phyloP scores from a whole-genome alignment of 2,888 invertebrate genomes.

The Stenurella melanura region DNA sequence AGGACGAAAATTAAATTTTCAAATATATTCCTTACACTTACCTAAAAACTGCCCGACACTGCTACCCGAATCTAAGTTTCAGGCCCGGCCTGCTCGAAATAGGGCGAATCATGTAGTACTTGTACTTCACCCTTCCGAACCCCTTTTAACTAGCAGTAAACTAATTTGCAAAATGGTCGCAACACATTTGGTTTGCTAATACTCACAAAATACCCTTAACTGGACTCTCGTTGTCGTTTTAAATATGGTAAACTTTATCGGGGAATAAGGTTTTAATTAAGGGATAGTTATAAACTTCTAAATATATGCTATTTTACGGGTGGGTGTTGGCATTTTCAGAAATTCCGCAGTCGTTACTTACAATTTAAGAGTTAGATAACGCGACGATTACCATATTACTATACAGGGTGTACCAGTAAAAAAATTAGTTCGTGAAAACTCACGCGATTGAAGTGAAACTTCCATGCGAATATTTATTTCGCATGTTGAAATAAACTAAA shows the following conservation, averaged over 20 bases:
- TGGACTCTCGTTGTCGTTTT: slow-evolving; percentile 51
- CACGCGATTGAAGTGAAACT: too few relatives aligned
- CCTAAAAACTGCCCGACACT: neutral
- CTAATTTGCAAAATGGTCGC: slow-evolving; percentile 58
- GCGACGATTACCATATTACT: too few relatives aligned
- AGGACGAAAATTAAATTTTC: neutral
- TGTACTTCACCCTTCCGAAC: slow-evolving; percentile 43
- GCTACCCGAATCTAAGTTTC: slow-evolving; percentile 17
- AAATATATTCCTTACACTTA: neutral
- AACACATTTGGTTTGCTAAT: slow-evolving; percentile 59
- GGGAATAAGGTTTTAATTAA: slow-evolving; percentile 56
- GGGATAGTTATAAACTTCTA: slow-evolving; percentile 41
- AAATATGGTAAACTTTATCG: slow-evolving; percentile 55
- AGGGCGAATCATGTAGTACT: slow-evolving; percentile 19
- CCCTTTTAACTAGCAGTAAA: slow-evolving; percentile 56
- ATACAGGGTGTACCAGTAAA: too few relatives aligned
- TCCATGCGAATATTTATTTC: too few relatives aligned
- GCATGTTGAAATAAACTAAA: too few relatives aligned
- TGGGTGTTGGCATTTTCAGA: slow-evolving; percentile 20
- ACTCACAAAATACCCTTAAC: slow-evolving; percentile 50
- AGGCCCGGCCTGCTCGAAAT: neutral
- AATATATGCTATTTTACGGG: slow-evolving; percentile 23
- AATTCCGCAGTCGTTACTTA: neutral
- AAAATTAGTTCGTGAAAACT: too few relatives aligned
- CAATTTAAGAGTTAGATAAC: neutral